Conservation (phyloP, 35 echinoderm and acorn worm genomes). For the Diadema setosum region DNA sequence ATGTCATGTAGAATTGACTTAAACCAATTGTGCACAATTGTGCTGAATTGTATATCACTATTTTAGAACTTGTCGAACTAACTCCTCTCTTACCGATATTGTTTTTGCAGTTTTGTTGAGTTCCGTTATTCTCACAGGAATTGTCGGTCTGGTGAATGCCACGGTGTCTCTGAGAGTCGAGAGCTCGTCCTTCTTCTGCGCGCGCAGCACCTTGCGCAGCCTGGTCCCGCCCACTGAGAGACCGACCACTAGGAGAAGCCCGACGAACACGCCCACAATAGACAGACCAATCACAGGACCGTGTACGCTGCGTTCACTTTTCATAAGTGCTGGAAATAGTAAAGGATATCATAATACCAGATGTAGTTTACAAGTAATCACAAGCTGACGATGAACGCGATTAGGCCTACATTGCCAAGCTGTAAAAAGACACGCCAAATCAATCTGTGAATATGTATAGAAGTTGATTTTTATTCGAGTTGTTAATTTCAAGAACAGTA, state of each 20-base stretch:
- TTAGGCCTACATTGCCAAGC: too few species aligned
- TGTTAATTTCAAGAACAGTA: too few species aligned
- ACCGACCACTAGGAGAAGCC: neutral
- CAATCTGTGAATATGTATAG: too few species aligned
- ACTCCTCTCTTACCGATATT: neutral
- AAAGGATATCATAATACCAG: too few species aligned
- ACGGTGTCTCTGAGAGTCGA: neutral
- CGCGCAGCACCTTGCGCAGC: neutral
- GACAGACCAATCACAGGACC: neutral
- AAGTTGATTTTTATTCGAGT: too few species aligned
- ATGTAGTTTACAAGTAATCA: too few species aligned
- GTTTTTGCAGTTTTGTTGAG: neutral
- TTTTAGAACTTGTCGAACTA: neutral
- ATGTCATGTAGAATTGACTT: neutral
- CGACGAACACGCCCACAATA: constrained; percentile 6
- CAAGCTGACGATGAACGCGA: too few species aligned
- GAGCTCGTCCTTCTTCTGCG: neutral
- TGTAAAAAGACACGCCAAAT: too few species aligned
- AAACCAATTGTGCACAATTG: neutral
- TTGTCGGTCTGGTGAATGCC: neutral
- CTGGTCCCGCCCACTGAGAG: neutral
- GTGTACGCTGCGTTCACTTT: neutral
- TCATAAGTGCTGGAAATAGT: neutral
- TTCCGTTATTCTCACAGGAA: neutral
- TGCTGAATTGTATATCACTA: neutral